Evolutionary conservation across 2,113 vertebrate genomes (phyloP).

Genomic region (Anhinga rufa): DNA sequence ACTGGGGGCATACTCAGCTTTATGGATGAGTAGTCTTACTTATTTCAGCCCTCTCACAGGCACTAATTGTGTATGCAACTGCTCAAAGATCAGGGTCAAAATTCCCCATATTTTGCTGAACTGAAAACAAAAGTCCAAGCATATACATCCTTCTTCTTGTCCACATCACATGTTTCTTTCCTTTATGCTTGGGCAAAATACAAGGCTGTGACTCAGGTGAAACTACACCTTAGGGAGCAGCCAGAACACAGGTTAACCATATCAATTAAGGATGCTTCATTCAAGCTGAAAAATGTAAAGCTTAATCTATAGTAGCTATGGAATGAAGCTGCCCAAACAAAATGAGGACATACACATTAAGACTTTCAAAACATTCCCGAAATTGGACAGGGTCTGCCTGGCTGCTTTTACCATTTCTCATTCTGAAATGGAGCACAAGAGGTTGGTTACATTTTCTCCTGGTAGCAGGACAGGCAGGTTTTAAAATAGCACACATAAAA

Average conservation of each 20-base stretch:
- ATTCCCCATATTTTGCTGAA: not conserved
- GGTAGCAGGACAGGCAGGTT: not conserved
- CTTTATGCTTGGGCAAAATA: not conserved
- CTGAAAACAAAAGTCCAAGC: not conserved
- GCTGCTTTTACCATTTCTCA: not conserved
- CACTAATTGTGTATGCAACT: not conserved
- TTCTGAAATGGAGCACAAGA: not conserved
- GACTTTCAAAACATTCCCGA: not conserved
- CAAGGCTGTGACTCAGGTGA: not conserved
- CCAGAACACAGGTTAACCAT: not conserved
- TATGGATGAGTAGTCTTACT: not conserved
- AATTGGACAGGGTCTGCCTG: not conserved
- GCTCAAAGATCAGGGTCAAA: not conserved
- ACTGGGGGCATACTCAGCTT: not conserved
- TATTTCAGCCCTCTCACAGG: not conserved
- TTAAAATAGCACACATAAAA: not conserved
- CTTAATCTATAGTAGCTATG: not conserved
- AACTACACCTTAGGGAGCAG: not conserved
- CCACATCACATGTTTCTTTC: not conserved
- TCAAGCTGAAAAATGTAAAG: not conserved
- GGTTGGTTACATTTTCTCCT: not conserved
- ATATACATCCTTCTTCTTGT: not conserved
- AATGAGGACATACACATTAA: not conserved
- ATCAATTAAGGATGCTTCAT: not conserved
- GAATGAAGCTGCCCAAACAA: not conserved